Percentiles rank a stretch among this genome's conserved stretches.
These are phyloP conservation scores for Harpagoxenus sublaevis DNA, from an alignment of 2,888 invertebrate genomes.

Conservation along the genomic window DNA sequence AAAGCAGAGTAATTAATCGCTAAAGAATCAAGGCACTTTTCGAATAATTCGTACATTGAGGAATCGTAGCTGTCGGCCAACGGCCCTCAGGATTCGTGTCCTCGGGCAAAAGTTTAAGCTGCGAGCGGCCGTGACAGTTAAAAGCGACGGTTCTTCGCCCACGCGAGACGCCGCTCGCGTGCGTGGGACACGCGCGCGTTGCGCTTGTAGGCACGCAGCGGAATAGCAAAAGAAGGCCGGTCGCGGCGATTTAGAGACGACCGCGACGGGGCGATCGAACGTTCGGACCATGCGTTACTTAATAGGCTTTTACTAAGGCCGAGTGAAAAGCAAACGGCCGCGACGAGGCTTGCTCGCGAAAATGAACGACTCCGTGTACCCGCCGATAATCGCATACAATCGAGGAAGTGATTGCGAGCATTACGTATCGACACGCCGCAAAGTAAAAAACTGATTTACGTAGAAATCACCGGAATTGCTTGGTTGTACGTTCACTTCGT, in stretches of 20 bases:
- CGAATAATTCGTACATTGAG: neutral
- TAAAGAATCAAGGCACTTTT: neutral
- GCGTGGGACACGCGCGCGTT: constrained; percentile 25
- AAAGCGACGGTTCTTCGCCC: constrained; percentile 37
- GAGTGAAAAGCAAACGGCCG: constrained; percentile 65
- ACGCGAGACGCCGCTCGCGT: constrained; percentile 35
- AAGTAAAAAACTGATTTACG: constrained; percentile 67
- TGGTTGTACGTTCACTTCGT: constrained; percentile 52
- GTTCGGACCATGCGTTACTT: constrained; percentile 61
- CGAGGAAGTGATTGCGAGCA: constrained; percentile 75
- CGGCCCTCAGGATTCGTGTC: neutral
- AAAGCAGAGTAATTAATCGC: neutral
- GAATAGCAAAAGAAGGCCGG: neutral
- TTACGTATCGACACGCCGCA: constrained; percentile 70
- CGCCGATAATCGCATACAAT: constrained; percentile 75
- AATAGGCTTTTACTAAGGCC: constrained; percentile 63
- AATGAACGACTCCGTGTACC: constrained; percentile 55
- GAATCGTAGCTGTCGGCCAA: neutral
- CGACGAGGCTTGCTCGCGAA: constrained; percentile 56
- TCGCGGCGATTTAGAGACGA: constrained; percentile 51
- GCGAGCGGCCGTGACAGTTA: constrained; percentile 46
- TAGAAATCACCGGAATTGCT: constrained; percentile 61
- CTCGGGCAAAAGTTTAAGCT: constrained; percentile 10
- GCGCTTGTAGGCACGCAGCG: neutral
- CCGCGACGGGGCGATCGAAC: constrained; percentile 59